Conservation (phyloP, 2,113 vertebrate species). For the Daubentonia madagascariensis region DNA sequence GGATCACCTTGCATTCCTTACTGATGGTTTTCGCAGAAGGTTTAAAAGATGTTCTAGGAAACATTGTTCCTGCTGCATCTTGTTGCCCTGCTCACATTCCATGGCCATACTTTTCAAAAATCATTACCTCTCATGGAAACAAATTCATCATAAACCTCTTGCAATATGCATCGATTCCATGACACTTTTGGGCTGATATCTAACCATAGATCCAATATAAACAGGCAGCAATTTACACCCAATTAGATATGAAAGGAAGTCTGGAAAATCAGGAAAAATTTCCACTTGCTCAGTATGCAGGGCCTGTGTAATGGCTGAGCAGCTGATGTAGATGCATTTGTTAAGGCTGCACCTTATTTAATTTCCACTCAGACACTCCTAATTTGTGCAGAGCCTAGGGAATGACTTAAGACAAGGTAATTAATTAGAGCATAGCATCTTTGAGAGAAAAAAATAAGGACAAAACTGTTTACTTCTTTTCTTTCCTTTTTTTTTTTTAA, state of each 20-base stretch:
- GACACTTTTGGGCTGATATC: not conserved
- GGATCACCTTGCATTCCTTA: not conserved
- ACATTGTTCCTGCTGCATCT: not conserved
- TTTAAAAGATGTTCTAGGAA: not conserved
- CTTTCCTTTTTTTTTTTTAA: not conserved
- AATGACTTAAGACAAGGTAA: conserved; percentile 66
- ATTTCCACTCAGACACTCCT: conserved; percentile 70
- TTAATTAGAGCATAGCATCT: conserved; percentile 73
- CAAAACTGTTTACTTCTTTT: conserved; percentile 51
- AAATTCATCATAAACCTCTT: conserved; percentile 27
- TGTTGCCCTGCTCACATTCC: not conserved
- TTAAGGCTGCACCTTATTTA: conserved; percentile 64
- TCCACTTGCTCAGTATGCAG: conserved; percentile 34
- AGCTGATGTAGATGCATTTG: conserved; percentile 62
- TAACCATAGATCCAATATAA: not conserved
- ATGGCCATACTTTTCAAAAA: conserved; percentile 39
- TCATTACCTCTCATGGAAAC: conserved; percentile 25
- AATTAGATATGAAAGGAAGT: conserved; percentile 36
- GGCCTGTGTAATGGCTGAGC: not conserved
- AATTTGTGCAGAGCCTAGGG: conserved; percentile 63
- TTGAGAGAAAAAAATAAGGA: not conserved
- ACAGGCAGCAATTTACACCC: conserved; percentile 35
- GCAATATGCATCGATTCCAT: not conserved
- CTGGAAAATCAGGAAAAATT: conserved; percentile 61
- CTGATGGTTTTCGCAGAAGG: not conserved